Percentiles rank a stretch among this genome's conserved stretches.
phyloP scores from a whole-genome alignment of 2,888 invertebrate species.

The Melanostoma mellinum region DNA sequence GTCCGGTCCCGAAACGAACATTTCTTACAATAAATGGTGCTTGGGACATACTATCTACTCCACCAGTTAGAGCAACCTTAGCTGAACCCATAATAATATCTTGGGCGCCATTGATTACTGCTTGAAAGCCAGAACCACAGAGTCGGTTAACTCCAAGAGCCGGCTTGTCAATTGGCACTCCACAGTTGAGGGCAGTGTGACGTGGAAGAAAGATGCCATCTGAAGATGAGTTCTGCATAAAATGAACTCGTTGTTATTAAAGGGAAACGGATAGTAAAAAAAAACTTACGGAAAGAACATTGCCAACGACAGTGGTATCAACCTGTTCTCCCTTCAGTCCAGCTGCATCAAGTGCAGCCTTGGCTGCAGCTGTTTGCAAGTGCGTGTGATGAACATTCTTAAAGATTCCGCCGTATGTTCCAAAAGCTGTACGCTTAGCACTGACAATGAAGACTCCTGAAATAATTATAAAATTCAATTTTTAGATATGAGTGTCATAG shows the following conservation, averaged over 20 bases:
- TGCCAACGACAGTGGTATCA: constrained; percentile 94
- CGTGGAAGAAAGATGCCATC: constrained; percentile 94
- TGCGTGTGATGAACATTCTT: constrained; percentile 89
- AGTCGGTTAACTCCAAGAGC: constrained; percentile 95
- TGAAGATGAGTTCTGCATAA: constrained; percentile 86
- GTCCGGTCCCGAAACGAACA: constrained; percentile 92
- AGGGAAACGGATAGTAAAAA: too few relatives aligned
- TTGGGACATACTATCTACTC: constrained; percentile 97
- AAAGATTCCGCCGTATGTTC: constrained; percentile 94
- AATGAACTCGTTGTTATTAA: not conserved
- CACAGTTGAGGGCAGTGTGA: constrained; percentile 92
- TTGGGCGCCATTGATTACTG: constrained; percentile 95
- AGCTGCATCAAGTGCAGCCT: constrained; percentile 90
- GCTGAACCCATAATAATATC: constrained; percentile 94
- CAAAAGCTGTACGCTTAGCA: constrained; percentile 98
- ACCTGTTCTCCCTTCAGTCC: constrained; percentile 92
- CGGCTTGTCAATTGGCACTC: constrained; percentile 92
- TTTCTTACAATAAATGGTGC: constrained; percentile 93
- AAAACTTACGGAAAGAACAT: constrained; percentile 90
- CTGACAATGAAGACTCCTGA: constrained; percentile 95
- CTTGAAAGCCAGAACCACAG: constrained; percentile 99
- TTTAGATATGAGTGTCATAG: too few relatives aligned
- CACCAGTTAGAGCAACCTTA: constrained; percentile 94
- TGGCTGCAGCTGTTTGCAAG: constrained; percentile 91
- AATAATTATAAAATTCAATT: constrained; percentile 42